Percentiles rank a stretch among this genome's conserved stretches.
These are phyloP conservation scores for Todiramphus chloris DNA, from an alignment of 2,113 vertebrate species.

Conservation along the genomic window DNA sequence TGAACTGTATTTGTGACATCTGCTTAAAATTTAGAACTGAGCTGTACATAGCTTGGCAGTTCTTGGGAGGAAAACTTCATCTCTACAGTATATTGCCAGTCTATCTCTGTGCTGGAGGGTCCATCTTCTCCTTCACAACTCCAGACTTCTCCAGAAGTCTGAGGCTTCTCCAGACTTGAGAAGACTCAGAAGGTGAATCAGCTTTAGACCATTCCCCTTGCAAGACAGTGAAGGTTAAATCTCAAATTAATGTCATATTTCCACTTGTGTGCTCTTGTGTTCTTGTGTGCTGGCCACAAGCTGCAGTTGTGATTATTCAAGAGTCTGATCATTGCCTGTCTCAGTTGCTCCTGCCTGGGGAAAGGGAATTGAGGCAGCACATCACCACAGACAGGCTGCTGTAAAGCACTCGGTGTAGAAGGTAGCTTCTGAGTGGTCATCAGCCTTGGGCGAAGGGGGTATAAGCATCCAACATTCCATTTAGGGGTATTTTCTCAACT, in stretches of 20 bases:
- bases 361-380: neutral
- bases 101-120: neutral
- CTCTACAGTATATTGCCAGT: neutral
- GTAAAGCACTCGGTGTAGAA: neutral
- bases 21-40: neutral
- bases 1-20: neutral
- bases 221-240: neutral
- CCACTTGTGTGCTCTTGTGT: neutral
- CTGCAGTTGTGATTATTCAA: neutral
- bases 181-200: neutral
- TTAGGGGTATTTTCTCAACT: neutral
- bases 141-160: no score
- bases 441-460: neutral
- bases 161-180: no score
- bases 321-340: neutral
- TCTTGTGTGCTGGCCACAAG: neutral
- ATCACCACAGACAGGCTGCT: neutral
- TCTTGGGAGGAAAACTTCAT: neutral
- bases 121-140: no score
- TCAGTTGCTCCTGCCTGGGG: neutral
- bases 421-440: neutral
- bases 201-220: neutral
- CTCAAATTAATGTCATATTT: neutral
- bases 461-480: neutral
- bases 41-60: neutral